These are phyloP conservation scores for Calosoma granatense DNA, from an alignment of 1,140 invertebrate genomes.

Conservation along the genomic window DNA sequence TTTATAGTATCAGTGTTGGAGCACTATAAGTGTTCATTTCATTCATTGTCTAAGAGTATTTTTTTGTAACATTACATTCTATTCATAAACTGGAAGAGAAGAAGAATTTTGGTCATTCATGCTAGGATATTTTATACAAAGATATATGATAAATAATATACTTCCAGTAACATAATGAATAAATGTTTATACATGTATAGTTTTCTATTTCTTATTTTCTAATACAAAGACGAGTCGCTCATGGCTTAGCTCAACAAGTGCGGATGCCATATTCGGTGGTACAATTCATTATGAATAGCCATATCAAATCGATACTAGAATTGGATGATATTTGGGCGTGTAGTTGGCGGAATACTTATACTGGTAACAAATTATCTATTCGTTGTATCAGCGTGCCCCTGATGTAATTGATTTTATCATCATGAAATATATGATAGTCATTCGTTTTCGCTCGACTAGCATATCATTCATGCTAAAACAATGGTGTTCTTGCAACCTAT, in stretches of 20 bases:
- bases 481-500: background rate
- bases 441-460: background rate
- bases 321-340: background rate
- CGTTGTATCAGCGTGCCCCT: background rate
- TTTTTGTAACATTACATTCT: too few relatives aligned
- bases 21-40: background rate
- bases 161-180: too few relatives aligned
- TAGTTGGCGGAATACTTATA: too few relatives aligned
- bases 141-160: too few relatives aligned
- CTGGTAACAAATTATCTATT: background rate
- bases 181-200: too few relatives aligned
- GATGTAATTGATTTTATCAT: background rate
- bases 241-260: background rate
- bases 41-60: too few relatives aligned
- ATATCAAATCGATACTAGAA: background rate
- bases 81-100: too few relatives aligned
- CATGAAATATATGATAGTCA: background rate
- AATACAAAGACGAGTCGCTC: background rate
- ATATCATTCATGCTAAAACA: background rate
- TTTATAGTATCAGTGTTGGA: background rate
- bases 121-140: too few relatives aligned
- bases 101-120: too few relatives aligned
- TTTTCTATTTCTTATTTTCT: too few relatives aligned
- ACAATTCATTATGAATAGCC: background rate
- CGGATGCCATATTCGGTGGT: background rate